phyloP scores from a whole-genome alignment of 2,888 invertebrate species.

The Microchrysa polita region DNA sequence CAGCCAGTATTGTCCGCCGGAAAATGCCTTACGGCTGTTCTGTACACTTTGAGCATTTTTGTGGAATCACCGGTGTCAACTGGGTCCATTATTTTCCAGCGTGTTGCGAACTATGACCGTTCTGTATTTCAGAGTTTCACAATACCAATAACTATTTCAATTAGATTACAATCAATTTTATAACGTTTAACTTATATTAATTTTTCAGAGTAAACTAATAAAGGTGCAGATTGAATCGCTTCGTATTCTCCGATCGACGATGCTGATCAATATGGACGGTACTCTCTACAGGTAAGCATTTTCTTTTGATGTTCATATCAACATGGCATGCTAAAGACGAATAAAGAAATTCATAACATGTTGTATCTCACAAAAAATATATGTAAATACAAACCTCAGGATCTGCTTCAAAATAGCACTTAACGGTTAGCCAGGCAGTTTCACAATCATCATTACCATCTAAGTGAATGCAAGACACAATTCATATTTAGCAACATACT shows the following conservation, averaged over 20 bases:
- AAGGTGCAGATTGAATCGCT: slow-evolving; percentile 71
- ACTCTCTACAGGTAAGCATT: slow-evolving; percentile 58
- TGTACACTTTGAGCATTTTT: no score
- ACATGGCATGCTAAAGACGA: slow-evolving; percentile 49
- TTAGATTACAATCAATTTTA: no score
- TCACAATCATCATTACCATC: slow-evolving; percentile 61
- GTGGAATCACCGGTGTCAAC: no score
- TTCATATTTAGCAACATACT: background rate
- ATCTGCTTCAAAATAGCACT: slow-evolving; percentile 59
- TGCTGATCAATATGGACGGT: slow-evolving; percentile 57
- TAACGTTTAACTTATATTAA: no score
- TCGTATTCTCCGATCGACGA: slow-evolving; percentile 59
- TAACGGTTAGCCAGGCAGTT: slow-evolving; percentile 57
- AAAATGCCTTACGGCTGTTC: no score
- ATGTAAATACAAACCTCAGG: slow-evolving; percentile 51
- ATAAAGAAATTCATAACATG: background rate
- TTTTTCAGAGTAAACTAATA: slow-evolving; percentile 58
- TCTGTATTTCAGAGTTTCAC: no score
- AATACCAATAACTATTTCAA: no score
- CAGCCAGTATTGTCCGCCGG: no score
- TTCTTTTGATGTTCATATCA: slow-evolving; percentile 33
- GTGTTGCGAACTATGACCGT: no score
- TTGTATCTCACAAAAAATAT: background rate
- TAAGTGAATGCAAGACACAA: slow-evolving; percentile 48
- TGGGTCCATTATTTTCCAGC: no score